phyloP scores from a whole-genome alignment of 2,888 invertebrate genomes.

The Eilema griseolum region DNA sequence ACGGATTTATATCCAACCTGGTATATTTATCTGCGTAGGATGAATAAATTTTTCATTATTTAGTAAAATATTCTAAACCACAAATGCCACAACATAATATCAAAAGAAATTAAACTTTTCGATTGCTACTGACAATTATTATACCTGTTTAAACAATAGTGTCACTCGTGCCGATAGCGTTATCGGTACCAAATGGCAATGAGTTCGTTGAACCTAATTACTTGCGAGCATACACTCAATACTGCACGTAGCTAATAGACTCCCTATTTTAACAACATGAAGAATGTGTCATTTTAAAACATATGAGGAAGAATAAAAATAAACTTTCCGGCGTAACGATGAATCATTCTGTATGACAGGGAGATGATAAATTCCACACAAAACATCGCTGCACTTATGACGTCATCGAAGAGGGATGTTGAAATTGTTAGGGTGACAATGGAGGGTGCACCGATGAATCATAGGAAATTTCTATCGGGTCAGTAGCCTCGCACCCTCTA shows the following conservation, averaged over 20 bases:
- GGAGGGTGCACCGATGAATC: constrained; percentile 84
- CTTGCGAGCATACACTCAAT: constrained; percentile 56
- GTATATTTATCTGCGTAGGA: not conserved
- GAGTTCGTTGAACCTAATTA: constrained; percentile 63
- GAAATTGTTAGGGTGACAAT: constrained; percentile 72
- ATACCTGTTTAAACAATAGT: constrained; percentile 25
- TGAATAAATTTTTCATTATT: not conserved
- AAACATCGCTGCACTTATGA: constrained; percentile 73
- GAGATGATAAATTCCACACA: constrained; percentile 70
- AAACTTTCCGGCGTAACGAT: constrained; percentile 63
- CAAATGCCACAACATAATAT: no score
- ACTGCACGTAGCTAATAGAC: constrained; percentile 41
- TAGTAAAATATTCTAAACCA: not conserved
- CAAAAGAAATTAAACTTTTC: constrained; percentile 7
- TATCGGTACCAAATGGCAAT: constrained; percentile 58
- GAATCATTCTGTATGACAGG: constrained; percentile 74
- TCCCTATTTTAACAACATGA: constrained; percentile 33
- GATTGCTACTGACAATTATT: constrained; percentile 11
- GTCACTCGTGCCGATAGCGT: constrained; percentile 52
- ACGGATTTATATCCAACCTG: not conserved
- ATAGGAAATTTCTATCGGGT: constrained; percentile 79
- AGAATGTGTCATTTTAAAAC: constrained; percentile 49
- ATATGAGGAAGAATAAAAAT: constrained; percentile 57
- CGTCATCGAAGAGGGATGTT: constrained; percentile 77
- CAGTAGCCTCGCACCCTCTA: constrained; percentile 75